phyloP scores from a whole-genome alignment of 2,888 invertebrate genomes.

The Listrodromus nycthemerus region DNA sequence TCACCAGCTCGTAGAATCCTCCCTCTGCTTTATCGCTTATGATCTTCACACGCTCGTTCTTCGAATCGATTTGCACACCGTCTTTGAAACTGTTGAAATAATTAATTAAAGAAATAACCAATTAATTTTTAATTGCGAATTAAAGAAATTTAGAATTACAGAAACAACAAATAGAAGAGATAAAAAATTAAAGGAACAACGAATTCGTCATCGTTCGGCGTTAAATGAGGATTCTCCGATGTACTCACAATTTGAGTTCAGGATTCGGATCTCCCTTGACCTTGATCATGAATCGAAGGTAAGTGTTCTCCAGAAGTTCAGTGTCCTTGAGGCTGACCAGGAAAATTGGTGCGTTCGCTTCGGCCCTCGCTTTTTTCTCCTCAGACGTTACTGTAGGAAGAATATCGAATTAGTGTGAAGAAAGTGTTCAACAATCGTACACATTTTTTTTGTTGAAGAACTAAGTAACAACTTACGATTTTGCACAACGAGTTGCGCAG shows the following conservation, averaged over 20 bases:
- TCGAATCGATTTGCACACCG: conserved; percentile 89
- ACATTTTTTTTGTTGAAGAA: conserved; percentile 11
- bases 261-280: conserved; percentile 96
- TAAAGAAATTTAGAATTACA: neutral
- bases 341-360: conserved; percentile 93
- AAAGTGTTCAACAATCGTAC: neutral
- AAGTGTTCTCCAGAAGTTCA: conserved; percentile 94
- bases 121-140: too few relatives aligned
- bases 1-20: conserved; percentile 95
- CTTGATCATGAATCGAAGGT: conserved; percentile 94
- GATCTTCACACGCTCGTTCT: conserved; percentile 89
- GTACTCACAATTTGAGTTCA: conserved; percentile 94
- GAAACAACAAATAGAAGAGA: neutral
- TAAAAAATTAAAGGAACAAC: neutral
- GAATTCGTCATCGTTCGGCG: neutral
- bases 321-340: conserved; percentile 94
- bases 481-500: conserved; percentile 94
- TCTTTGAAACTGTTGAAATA: conserved; percentile 91
- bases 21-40: conserved; percentile 91
- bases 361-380: conserved; percentile 89
- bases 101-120: neutral
- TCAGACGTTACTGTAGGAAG: conserved; percentile 88
- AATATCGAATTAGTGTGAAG: conserved; percentile 27
- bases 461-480: conserved; percentile 88
- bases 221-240: neutral